Conservation (phyloP, 2,797 vertebrate species). For the Semaprochilodus insignis region DNA sequence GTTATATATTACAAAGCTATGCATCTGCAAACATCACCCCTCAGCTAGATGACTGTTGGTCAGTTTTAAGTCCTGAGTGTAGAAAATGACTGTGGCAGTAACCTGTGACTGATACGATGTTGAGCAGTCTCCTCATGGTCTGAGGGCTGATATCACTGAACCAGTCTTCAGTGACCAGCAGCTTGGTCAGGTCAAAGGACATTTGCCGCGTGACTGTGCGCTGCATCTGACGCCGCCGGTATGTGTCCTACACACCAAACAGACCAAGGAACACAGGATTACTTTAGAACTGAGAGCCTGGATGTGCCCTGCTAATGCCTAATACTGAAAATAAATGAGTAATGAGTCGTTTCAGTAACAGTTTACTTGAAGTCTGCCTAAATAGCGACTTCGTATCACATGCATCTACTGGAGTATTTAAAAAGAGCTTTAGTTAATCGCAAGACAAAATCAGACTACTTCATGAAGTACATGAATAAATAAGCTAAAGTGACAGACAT, state of each 20-base stretch:
- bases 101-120: conserved; percentile 99
- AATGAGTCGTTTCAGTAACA: no score
- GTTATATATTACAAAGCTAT: not conserved
- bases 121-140: conserved; percentile 96
- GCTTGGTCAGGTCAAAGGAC: conserved; percentile 97
- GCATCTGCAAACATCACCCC: not conserved
- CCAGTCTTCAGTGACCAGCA: conserved; percentile 98
- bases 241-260: conserved; percentile 86
- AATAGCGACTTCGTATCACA: no score
- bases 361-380: no score
- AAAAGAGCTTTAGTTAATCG: no score
- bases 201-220: conserved; percentile 94
- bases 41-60: not conserved
- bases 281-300: conserved; percentile 8
- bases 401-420: no score
- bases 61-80: not conserved
- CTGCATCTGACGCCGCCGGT: conserved; percentile 94
- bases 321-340: not conserved
- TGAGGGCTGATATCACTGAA: conserved; percentile 99
- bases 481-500: no score
- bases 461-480: no score
- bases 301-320: not conserved
- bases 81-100: conserved; percentile 4
- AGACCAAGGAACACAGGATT: not conserved
- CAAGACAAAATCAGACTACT: no score